Percentiles rank a stretch among this genome's conserved stretches.
phyloP scores from a whole-genome alignment of 2,888 invertebrate species.

The Dascillus cervinus region DNA sequence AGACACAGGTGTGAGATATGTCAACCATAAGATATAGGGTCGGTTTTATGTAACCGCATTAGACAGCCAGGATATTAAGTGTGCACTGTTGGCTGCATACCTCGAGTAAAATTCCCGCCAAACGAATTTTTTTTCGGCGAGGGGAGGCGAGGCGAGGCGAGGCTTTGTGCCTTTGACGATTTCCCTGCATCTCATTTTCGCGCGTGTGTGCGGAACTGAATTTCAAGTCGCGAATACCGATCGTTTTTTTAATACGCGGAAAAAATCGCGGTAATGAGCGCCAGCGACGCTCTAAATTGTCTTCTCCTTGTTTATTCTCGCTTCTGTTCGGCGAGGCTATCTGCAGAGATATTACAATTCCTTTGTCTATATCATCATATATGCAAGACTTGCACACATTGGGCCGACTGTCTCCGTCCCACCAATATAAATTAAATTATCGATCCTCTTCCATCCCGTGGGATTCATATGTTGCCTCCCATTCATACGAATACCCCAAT shows the following conservation, averaged over 20 bases:
- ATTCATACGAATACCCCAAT: slow-evolving; percentile 13
- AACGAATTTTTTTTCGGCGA: too few relatives aligned
- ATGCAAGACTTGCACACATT: slow-evolving; percentile 40
- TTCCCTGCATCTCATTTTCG: slow-evolving; percentile 45
- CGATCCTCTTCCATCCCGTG: slow-evolving; percentile 35
- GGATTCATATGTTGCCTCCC: slow-evolving; percentile 34
- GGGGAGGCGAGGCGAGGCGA: slow-evolving; percentile 32
- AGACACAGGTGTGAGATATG: slow-evolving; percentile 43
- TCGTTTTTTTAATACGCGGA: slow-evolving; percentile 26
- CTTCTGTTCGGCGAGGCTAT: slow-evolving; percentile 27
- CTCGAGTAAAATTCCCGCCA: too few relatives aligned
- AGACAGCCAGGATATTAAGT: too few relatives aligned
- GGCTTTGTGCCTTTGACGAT: slow-evolving; percentile 46
- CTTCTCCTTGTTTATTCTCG: slow-evolving; percentile 32
- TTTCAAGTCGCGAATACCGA: slow-evolving; percentile 45
- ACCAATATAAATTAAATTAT: slow-evolving; percentile 34
- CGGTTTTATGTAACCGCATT: slow-evolving; percentile 38
- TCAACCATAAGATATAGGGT: slow-evolving; percentile 40
- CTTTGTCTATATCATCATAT: slow-evolving; percentile 45
- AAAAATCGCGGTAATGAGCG: background rate
- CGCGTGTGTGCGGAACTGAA: slow-evolving; percentile 37
- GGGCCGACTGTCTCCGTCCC: slow-evolving; percentile 26
- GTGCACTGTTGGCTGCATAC: too few relatives aligned
- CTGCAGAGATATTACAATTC: slow-evolving; percentile 41
- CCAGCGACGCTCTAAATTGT: slow-evolving; percentile 31